Base-by-base conservation (phyloP, 2,113 vertebrate genomes). In the Galemys pyrenaicus region DNA sequence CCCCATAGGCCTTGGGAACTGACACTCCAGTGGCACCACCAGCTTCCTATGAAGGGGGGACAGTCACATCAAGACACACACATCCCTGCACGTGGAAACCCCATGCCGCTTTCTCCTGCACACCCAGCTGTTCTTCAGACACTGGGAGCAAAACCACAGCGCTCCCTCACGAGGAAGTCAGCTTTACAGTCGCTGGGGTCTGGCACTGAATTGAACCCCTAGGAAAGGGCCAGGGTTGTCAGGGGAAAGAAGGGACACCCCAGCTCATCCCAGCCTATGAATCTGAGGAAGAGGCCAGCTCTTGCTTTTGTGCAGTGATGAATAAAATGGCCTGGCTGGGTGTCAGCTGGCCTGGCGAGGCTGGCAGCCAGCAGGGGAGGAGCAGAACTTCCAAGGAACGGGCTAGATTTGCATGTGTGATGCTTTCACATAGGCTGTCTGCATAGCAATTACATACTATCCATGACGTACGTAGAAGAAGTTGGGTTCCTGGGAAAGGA, bases 151-250 rank as follows among this genome's bases (percentile, higher is more conserved):
- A 80, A 79, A 22, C 46, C 44, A 17, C 28, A 87, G 82, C 46
- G 28, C 80, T 96, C 84, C 77, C 94, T 96, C 95, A 94, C 32
- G 9, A 12, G 56, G 37, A 83, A 77, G 97, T 89, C 93, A 93
- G 41, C 16, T 39, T 94, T 51, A 96, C 80, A 95, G 95, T 87
- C 84, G 92, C 64, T 6, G 15, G 56, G 28, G 19, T 41, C 60
- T 75, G 75, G 79, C 37, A 65, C 71, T 89, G 87, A 37, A 87
- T 87, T 67, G 62, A 83, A 70, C 19, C 37, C 56, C 75, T 54
- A 71, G 51, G 68, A 85, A 82, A 85, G 54, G 77, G n/a, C 46
- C 49, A 32, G 65, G 9, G 89, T 90, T 97, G 89, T 95, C 87
- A 97, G 67, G 79, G 74, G 79, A 88, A 65, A 11, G 8, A 35